A percentile compares a stretch with the other conserved stretches of the same genome.
These are phyloP conservation scores for Catocala sponsa DNA, from an alignment of 2,888 invertebrate genomes.

Conservation along the genomic window DNA sequence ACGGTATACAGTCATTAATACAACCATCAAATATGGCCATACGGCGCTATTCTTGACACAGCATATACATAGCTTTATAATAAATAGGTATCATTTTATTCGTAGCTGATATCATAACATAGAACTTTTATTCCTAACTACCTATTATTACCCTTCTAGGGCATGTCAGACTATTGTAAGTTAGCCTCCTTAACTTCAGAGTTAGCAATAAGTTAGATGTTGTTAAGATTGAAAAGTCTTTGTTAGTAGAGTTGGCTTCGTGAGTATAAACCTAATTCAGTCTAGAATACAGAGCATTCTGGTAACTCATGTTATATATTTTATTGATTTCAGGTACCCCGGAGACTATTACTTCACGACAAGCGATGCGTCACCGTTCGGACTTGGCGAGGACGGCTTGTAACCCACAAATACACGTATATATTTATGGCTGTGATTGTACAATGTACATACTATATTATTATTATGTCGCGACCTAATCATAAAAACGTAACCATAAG, in stretches of 20 bases:
- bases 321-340: slow-evolving; percentile 60
- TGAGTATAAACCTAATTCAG: neutral
- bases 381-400: slow-evolving; percentile 70
- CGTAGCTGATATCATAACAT: neutral
- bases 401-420: slow-evolving; percentile 38
- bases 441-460: slow-evolving; percentile 11
- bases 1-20: too few relatives aligned
- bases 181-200: neutral
- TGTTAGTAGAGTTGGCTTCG: neutral
- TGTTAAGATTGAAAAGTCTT: neutral
- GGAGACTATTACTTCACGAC: slow-evolving; percentile 78
- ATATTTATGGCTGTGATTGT: slow-evolving; percentile 46
- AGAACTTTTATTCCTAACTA: neutral
- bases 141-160: neutral
- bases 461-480: neutral
- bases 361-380: slow-evolving; percentile 65
- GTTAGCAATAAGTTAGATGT: neutral
- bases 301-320: slow-evolving; percentile 3
- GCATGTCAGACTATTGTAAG: neutral
- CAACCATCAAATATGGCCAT: too few relatives aligned
- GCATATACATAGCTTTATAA: neutral
- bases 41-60: too few relatives aligned
- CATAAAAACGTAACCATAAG: neutral
- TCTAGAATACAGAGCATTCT: neutral
- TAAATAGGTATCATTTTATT: neutral